Percentiles rank a stretch among this genome's conserved stretches.
These are phyloP conservation scores for Pyralis farinalis DNA, from an alignment of 2,888 invertebrate species.

Conservation along the genomic window DNA sequence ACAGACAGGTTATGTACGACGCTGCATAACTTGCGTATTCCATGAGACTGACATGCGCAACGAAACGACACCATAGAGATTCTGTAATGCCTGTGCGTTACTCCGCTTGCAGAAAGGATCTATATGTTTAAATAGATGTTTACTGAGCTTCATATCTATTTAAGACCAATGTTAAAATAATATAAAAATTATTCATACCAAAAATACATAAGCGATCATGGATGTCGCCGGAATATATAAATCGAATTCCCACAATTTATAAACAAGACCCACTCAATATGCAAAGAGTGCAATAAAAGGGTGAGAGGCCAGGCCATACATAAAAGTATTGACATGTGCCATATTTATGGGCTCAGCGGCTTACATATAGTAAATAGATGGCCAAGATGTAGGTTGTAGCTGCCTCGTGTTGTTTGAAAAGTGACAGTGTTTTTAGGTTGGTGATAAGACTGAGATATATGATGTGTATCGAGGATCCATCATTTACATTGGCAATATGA, in stretches of 20 bases:
- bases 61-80: no score
- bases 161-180: no score
- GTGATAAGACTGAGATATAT: not conserved
- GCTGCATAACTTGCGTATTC: no score
- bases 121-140: no score
- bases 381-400: not conserved
- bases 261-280: constrained; percentile 8
- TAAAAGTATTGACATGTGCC: constrained; percentile 17
- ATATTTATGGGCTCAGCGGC: constrained; percentile 2
- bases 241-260: constrained; percentile 1
- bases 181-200: no score
- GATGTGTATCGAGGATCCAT: not conserved
- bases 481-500: not conserved
- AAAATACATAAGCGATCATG: no score
- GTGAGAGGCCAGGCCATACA: constrained; percentile 15
- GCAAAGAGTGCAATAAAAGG: constrained; percentile 9
- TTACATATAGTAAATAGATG: not conserved
- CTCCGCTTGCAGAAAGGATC: no score
- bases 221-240: no score
- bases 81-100: no score
- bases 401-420: not conserved
- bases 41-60: no score
- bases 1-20: no score
- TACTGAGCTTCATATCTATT: no score
- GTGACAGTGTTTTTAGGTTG: not conserved